A percentile compares a stretch with the other conserved stretches of the same genome.
phyloP scores from a whole-genome alignment of 92 coral and sea anemone genomes.

The Scolanthus callimorphus region DNA sequence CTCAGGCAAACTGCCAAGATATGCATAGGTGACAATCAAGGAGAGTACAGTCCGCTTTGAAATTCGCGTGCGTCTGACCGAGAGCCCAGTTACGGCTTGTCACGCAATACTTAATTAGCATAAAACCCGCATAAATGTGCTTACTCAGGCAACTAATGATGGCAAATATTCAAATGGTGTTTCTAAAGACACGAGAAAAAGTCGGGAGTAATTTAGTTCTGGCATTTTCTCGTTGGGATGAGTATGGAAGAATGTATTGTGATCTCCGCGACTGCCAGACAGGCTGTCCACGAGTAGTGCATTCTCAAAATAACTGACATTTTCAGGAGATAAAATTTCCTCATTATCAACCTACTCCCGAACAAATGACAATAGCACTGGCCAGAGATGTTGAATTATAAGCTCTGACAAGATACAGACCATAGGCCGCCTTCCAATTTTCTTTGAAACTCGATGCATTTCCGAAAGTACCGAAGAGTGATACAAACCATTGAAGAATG shows the following conservation, averaged over 20 bases:
- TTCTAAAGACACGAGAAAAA: no score
- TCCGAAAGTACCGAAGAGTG: neutral
- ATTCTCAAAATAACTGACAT: constrained; percentile 62
- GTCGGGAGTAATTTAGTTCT: neutral
- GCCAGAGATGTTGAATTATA: constrained; percentile 61
- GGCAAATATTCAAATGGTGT: no score
- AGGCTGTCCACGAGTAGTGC: constrained; percentile 41
- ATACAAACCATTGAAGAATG: neutral
- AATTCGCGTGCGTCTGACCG: no score
- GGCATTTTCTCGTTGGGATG: neutral
- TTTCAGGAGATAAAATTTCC: constrained; percentile 69
- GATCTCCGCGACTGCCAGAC: constrained; percentile 40
- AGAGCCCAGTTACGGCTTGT: no score
- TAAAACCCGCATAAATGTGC: no score
- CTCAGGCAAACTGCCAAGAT: constrained; percentile 26
- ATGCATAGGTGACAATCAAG: neutral
- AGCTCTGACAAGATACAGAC: constrained; percentile 34
- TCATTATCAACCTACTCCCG: constrained; percentile 54
- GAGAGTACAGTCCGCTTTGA: no score
- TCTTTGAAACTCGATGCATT: constrained; percentile 14
- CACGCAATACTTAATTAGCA: no score
- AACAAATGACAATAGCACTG: constrained; percentile 61
- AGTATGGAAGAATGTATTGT: constrained; percentile 17
- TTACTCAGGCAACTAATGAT: no score
- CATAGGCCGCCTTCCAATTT: constrained; percentile 6